phyloP scores from a whole-genome alignment of 2,888 invertebrate genomes.

The Drosophila mercatorum region DNA sequence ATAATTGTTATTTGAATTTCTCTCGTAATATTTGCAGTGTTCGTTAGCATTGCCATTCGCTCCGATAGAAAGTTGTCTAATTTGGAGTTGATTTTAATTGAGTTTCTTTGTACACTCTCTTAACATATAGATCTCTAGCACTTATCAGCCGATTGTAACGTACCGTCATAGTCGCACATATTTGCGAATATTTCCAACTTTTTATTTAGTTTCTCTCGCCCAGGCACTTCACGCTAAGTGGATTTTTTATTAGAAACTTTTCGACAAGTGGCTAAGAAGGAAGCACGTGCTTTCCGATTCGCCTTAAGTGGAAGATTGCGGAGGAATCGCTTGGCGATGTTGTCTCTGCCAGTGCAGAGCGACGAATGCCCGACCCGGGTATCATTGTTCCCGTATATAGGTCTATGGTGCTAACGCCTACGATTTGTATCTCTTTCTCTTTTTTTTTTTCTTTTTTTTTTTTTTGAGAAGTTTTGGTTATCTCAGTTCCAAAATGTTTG shows the following conservation, averaged over 20 bases:
- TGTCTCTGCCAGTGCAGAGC: constrained; percentile 30
- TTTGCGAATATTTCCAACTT: constrained; percentile 13
- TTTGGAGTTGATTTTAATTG: neutral
- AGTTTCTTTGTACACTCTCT: constrained; percentile 15
- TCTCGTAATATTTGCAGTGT: neutral
- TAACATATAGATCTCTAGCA: constrained; percentile 6
- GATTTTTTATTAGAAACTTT: constrained; percentile 24
- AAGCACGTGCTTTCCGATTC: constrained; percentile 34
- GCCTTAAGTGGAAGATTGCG: constrained; percentile 23
- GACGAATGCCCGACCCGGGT: constrained; percentile 26
- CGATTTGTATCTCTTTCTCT: neutral
- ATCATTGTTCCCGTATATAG: constrained; percentile 28
- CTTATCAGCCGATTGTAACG: constrained; percentile 32
- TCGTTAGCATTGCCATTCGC: neutral
- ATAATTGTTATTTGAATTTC: neutral
- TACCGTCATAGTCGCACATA: constrained; percentile 54
- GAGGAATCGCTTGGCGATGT: constrained; percentile 21
- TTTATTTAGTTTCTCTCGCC: constrained; percentile 6
- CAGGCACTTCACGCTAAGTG: constrained; percentile 27
- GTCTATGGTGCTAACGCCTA: neutral
- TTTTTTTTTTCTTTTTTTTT: too few relatives aligned
- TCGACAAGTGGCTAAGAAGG: constrained; percentile 23
- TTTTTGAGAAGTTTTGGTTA: constrained; percentile 1
- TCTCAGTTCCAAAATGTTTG: constrained; percentile 3
- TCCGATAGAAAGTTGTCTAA: constrained; percentile 6